Percentiles rank a stretch among this genome's conserved stretches.
phyloP scores from a whole-genome alignment of 2,113 vertebrate genomes.

The Meriones unguiculatus region DNA sequence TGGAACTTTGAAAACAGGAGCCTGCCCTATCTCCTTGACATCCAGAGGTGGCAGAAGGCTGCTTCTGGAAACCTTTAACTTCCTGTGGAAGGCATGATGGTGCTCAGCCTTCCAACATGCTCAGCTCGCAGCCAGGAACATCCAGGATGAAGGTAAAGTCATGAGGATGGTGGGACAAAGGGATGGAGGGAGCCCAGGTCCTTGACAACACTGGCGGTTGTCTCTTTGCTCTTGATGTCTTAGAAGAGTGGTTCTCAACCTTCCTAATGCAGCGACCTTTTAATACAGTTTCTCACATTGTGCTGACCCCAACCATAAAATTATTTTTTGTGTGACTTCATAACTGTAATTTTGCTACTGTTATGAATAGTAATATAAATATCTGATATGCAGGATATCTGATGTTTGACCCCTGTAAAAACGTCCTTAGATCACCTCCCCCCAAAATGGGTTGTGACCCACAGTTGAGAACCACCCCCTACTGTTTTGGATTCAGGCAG shows the following conservation, averaged over 20 bases:
- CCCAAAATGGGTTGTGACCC: not conserved
- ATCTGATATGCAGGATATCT: not conserved
- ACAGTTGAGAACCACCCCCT: not conserved
- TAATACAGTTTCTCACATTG: not conserved
- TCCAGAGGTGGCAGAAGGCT: not conserved
- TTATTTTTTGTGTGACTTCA: not conserved
- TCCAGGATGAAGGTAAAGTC: not conserved
- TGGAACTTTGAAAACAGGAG: too few relatives aligned
- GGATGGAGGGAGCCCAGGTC: not conserved
- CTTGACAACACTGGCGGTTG: accelerated
- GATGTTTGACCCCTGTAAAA: not conserved
- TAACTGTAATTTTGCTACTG: not conserved
- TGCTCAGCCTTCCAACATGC: not conserved
- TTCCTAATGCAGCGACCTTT: not conserved
- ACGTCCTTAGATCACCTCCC: not conserved
- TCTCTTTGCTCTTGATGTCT: not conserved
- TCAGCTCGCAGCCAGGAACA: not conserved
- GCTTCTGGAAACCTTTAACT: not conserved
- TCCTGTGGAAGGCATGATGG: accelerated
- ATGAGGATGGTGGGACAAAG: not conserved
- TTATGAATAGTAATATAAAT: not conserved
- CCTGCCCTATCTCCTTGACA: not conserved
- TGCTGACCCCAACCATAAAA: not conserved
- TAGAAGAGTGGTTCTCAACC: not conserved
- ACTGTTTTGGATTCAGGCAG: not conserved